phyloP scores from a whole-genome alignment of 2,113 vertebrate genomes.

The Zingel zingel region DNA sequence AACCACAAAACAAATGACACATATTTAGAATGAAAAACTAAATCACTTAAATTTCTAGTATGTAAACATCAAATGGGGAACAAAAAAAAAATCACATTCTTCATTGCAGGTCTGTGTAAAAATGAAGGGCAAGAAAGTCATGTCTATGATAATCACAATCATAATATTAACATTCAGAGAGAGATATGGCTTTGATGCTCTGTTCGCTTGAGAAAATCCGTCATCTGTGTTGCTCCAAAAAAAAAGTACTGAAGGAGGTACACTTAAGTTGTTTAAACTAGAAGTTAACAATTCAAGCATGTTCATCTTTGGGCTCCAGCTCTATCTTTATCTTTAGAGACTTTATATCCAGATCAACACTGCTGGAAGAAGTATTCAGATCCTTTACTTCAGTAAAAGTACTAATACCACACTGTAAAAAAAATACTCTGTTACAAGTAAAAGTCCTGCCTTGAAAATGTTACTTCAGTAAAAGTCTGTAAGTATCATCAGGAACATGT shows the following conservation, averaged over 20 bases:
- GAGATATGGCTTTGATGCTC: neutral
- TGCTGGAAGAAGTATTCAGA: too few species aligned
- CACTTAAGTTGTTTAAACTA: neutral
- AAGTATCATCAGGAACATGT: too few species aligned
- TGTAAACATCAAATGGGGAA: constrained; percentile 36
- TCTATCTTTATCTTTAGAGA: constrained; percentile 22
- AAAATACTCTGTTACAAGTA: too few species aligned
- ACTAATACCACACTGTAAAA: too few species aligned
- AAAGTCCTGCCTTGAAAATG: too few species aligned
- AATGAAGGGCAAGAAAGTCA: neutral
- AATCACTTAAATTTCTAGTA: neutral
- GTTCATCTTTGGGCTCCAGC: constrained; percentile 33
- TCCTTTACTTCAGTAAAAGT: too few species aligned
- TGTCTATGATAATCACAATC: neutral
- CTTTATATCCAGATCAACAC: too few species aligned
- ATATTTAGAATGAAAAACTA: constrained; percentile 14
- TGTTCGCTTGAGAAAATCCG: neutral
- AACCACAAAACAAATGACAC: constrained; percentile 21
- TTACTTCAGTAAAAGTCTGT: too few species aligned
- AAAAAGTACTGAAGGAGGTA: neutral
- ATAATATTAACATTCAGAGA: neutral
- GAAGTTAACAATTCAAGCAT: constrained; percentile 8
- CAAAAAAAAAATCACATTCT: neutral
- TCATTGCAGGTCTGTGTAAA: neutral
- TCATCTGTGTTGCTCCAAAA: neutral